phyloP scores from a whole-genome alignment of 23 tunicate species.

The Phallusia fumigata region DNA sequence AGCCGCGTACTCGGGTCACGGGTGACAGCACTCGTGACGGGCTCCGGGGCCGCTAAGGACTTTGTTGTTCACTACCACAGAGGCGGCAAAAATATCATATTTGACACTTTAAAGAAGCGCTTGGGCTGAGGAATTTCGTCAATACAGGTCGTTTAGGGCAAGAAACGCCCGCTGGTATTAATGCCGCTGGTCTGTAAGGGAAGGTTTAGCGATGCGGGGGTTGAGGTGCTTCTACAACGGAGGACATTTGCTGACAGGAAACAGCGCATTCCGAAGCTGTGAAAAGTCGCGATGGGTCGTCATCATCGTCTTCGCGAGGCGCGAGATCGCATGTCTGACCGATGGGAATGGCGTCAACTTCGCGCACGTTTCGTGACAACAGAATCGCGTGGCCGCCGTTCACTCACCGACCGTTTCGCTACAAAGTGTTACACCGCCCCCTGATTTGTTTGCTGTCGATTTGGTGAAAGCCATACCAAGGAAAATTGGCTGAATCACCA shows the following conservation, averaged over 20 bases:
- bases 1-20: not conserved
- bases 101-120: not conserved
- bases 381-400: constrained; percentile 7
- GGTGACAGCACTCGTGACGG: not conserved
- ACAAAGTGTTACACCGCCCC: not conserved
- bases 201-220: not conserved
- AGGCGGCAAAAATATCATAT: not conserved
- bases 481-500: not conserved
- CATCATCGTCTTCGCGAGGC: not conserved
- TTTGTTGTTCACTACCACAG: constrained; percentile 2
- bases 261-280: not conserved
- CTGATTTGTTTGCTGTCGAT: not conserved
- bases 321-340: not conserved
- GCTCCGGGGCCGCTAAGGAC: not conserved
- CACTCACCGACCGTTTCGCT: not conserved
- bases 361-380: not conserved
- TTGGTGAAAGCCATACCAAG: not conserved
- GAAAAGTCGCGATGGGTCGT: constrained; percentile 2
- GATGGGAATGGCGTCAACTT: not conserved
- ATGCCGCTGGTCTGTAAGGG: not conserved
- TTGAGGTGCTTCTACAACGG: not conserved
- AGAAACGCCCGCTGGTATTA: not conserved
- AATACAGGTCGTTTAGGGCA: no score
- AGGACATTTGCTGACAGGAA: not conserved
- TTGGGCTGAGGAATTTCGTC: no score